Evolutionary conservation across 2,113 vertebrate species (phyloP), one percentile per base, ranked within the genome.

Genomic region (Trematomus loennbergii): DNA sequence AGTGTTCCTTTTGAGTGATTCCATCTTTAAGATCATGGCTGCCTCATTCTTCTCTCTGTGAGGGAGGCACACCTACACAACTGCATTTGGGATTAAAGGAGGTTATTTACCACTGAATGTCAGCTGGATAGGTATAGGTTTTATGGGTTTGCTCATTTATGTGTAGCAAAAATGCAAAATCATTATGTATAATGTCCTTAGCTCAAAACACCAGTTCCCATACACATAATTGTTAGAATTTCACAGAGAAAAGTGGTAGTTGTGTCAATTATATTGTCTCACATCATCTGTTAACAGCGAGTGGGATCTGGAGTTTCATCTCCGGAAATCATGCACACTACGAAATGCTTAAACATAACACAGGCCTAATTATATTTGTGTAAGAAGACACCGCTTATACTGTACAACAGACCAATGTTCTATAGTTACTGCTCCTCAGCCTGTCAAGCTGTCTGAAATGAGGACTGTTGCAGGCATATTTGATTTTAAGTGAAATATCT

Each of bases 1-100:
- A 85, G 53, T 86, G 87, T 93, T 94, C 83, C 90, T 88, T 89
- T 82, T 93, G 90, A 93, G 83, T 92, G 87, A 93, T 94, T 92
- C 81, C 89, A 90, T 94, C 87, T 90, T 88, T 88, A 85, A 85
- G 75, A 86, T 84, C 68, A 45, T 75, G 72, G 62, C 81, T 75
- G 79, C 68, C 2, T 54, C 84, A 86, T 84, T 80, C 25, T 76
- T 85, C 75, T 85, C 63, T 81, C 13, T 78, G 80, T 33, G 60
- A 78, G 75, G 71, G 60, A 87, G 43, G 40, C 49, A 36, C 63
- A 69, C n/a, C 59, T 58, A 59, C 40, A 78, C 70, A 61, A 48
- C 0, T 3, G 17, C 16, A n/a, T 65, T 58, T 15, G n/a, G 66
- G 61, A 71, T 73, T 66, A 63, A 76, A 73, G 65, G 20, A 76